Conservation (phyloP, 2,888 invertebrate genomes). For the Tanypteryx hageni region DNA sequence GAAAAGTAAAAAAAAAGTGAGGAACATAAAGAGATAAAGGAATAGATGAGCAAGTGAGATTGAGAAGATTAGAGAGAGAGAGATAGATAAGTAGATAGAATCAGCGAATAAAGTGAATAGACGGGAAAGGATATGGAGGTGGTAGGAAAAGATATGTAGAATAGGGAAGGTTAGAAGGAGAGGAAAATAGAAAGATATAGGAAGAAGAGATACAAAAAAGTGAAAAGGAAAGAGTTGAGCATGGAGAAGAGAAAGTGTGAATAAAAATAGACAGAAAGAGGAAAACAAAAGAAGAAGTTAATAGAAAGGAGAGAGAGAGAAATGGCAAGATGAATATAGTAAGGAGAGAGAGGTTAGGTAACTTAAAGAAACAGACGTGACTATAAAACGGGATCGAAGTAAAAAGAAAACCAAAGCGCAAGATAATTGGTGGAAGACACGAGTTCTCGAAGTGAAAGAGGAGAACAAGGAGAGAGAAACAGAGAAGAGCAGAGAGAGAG, state of each 20-base stretch:
- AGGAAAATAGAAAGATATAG: background rate
- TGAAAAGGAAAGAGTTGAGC: too few species aligned
- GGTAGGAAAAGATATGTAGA: background rate
- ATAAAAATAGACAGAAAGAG: background rate
- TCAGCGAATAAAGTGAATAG: too few species aligned
- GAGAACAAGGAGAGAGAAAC: background rate
- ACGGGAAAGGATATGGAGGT: background rate
- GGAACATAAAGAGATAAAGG: too few species aligned
- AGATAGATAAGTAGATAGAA: conserved; percentile 8
- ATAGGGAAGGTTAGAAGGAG: conserved; percentile 13
- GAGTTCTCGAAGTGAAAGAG: background rate
- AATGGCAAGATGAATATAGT: background rate
- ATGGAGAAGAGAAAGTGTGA: background rate
- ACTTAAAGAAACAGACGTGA: background rate
- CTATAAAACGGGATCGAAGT: background rate
- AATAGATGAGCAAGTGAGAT: background rate
- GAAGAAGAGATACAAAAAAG: background rate
- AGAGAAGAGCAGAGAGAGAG: background rate
- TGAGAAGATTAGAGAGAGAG: background rate
- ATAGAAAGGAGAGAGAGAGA: background rate
- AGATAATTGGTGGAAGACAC: conserved; percentile 4
- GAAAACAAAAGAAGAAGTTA: background rate
- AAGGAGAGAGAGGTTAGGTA: background rate
- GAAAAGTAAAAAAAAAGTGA: too few species aligned
- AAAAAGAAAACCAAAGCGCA: background rate